Conservation (phyloP, 2,797 vertebrate genomes). For the Etheostoma nigrum region DNA sequence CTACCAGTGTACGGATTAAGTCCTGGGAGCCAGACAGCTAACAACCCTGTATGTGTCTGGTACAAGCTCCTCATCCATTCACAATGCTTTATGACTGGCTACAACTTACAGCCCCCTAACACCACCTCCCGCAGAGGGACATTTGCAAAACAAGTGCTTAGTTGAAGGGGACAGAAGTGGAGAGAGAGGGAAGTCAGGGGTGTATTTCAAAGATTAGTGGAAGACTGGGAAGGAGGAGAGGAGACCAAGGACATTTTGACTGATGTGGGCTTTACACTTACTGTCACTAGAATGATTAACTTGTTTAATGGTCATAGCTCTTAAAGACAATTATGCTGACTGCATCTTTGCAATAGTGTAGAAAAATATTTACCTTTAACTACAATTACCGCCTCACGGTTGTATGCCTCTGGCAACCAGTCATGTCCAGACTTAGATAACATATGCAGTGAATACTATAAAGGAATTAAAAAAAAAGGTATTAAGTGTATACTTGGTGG, state of each 20-base stretch:
- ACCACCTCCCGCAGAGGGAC: slow-evolving; percentile 61
- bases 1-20: slow-evolving; percentile 78
- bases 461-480: too few relatives aligned
- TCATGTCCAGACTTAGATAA: too few relatives aligned
- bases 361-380: too few relatives aligned
- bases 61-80: slow-evolving; percentile 84
- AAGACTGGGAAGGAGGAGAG: slow-evolving; percentile 15
- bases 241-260: slow-evolving; percentile 13
- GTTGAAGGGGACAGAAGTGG: slow-evolving; percentile 34
- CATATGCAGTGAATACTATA: too few relatives aligned
- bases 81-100: slow-evolving; percentile 80
- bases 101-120: slow-evolving; percentile 55
- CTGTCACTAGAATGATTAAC: not conserved
- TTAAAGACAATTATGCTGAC: not conserved
- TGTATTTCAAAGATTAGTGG: slow-evolving; percentile 49
- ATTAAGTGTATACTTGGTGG: too few relatives aligned
- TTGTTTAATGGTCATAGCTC: not conserved
- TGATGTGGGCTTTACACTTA: slow-evolving; percentile 6
- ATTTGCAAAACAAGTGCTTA: slow-evolving; percentile 79
- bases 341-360: not conserved
- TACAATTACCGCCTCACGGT: too few relatives aligned
- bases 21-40: slow-evolving; percentile 75
- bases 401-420: too few relatives aligned
- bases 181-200: slow-evolving; percentile 13
- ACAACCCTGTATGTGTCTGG: slow-evolving; percentile 75